These are phyloP conservation scores for Drepana arcuata DNA, from an alignment of 1,140 invertebrate genomes.

Conservation along the genomic window DNA sequence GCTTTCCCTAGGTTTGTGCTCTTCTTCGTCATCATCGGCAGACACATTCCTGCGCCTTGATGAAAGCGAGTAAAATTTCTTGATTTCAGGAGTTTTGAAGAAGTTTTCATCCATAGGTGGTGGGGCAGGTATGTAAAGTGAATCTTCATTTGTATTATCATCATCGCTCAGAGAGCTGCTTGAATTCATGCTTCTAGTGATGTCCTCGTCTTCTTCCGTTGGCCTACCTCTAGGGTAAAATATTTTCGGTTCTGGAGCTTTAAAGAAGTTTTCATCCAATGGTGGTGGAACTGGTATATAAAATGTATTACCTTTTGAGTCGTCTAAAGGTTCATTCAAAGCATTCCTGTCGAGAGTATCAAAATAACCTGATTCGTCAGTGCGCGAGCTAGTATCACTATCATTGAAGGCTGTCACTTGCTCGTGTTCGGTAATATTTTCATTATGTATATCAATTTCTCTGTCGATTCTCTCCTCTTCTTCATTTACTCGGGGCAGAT, in stretches of 20 bases:
- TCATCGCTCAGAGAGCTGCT: no score
- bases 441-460: constrained; percentile 18
- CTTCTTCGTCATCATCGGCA: constrained; percentile 21
- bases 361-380: constrained; percentile 61
- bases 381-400: constrained; percentile 51
- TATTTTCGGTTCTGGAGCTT: no score
- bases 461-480: constrained; percentile 37
- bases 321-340: constrained; percentile 39
- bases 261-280: no score
- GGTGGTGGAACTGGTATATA: constrained; percentile 51
- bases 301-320: constrained; percentile 26
- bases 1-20: constrained; percentile 41
- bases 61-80: constrained; percentile 47
- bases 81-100: constrained; percentile 40
- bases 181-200: no score
- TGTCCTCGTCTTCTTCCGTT: no score
- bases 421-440: constrained; percentile 28
- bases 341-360: constrained; percentile 50
- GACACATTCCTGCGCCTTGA: constrained; percentile 24
- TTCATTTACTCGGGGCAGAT: constrained; percentile 50
- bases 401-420: constrained; percentile 45
- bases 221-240: no score
- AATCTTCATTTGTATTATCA: constrained; percentile 34
- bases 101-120: constrained; percentile 29
- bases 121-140: constrained; percentile 40